A percentile compares a stretch with the other conserved stretches of the same genome.
These are phyloP conservation scores for Lethocerus indicus DNA, from an alignment of 1,140 invertebrate species.

Conservation along the genomic window DNA sequence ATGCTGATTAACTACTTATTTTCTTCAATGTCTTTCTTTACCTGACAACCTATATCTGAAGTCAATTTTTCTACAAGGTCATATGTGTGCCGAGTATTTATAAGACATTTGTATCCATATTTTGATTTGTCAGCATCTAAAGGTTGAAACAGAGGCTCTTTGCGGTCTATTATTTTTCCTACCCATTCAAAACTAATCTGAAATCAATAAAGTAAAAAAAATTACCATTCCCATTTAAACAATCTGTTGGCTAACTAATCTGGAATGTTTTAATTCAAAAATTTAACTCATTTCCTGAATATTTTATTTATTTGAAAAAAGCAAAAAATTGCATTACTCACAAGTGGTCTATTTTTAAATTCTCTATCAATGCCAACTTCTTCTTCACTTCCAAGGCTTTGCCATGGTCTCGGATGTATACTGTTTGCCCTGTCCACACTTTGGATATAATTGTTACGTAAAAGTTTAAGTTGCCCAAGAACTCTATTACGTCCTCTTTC, in stretches of 20 bases:
- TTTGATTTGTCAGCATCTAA: no score
- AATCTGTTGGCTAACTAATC: not conserved
- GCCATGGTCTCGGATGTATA: slow-evolving; percentile 38
- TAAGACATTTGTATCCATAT: no score
- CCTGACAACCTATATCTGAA: slow-evolving; percentile 9
- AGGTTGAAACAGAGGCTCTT: no score
- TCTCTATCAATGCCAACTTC: slow-evolving; percentile 31
- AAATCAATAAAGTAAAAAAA: slow-evolving; percentile 2
- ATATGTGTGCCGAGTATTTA: no score
- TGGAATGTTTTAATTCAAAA: not conserved
- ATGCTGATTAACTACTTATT: not conserved
- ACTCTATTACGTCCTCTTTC: slow-evolving; percentile 28
- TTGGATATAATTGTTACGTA: slow-evolving; percentile 33
- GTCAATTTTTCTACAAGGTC: no score
- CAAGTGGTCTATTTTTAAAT: slow-evolving; percentile 8
- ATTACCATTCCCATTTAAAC: not conserved
- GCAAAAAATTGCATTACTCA: no score
- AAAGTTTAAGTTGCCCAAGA: slow-evolving; percentile 29
- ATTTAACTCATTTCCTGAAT: not conserved
- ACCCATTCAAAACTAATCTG: slow-evolving; percentile 15
- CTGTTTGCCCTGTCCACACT: slow-evolving; percentile 40
- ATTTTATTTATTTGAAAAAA: not conserved
- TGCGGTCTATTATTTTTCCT: no score
- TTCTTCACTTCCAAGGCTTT: slow-evolving; percentile 37
- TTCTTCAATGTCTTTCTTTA: not conserved